These are phyloP conservation scores for Monochamus alternatus DNA, from an alignment of 2,888 invertebrate genomes.

Conservation along the genomic window DNA sequence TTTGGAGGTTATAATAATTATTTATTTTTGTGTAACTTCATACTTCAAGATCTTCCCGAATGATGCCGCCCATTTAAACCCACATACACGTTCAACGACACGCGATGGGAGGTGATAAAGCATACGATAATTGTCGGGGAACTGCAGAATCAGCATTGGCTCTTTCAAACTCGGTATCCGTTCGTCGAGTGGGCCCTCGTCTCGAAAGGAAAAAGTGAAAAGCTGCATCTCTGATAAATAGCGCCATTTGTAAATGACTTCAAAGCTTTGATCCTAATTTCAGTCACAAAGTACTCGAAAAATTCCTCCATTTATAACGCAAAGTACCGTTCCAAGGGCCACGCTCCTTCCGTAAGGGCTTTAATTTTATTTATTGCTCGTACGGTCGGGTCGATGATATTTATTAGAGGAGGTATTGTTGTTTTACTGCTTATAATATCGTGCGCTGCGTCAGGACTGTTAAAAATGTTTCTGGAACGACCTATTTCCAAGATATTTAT, in stretches of 20 bases:
- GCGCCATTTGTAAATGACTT: slow-evolving; percentile 54
- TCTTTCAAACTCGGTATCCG: slow-evolving; percentile 6
- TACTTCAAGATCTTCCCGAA: too few species aligned
- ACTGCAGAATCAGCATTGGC: slow-evolving; percentile 13
- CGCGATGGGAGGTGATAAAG: slow-evolving; percentile 34
- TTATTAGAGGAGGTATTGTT: slow-evolving; percentile 19
- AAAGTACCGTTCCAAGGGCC: slow-evolving; percentile 23
- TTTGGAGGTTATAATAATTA: too few species aligned
- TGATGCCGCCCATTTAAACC: too few species aligned
- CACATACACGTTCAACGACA: slow-evolving; percentile 2
- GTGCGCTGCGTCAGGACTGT: slow-evolving; percentile 1
- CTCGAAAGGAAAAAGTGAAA: slow-evolving; percentile 30
- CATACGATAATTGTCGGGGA: slow-evolving; percentile 39
- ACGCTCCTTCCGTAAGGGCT: slow-evolving; percentile 13
- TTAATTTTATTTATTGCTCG: slow-evolving; percentile 24
- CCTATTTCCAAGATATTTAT: slow-evolving; percentile 15
- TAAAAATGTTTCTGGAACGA: slow-evolving; percentile 9
- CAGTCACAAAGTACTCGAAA: slow-evolving; percentile 44
- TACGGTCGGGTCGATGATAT: slow-evolving; percentile 1
- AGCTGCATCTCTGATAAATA: slow-evolving; percentile 46
- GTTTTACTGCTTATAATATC: slow-evolving; percentile 21
- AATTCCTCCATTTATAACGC: slow-evolving; percentile 46
- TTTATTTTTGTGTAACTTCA: too few species aligned
- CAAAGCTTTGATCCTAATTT: slow-evolving; percentile 55
- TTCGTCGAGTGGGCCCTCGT: slow-evolving; percentile 25